Evolutionary conservation across 1,140 invertebrate genomes (phyloP).

Genomic region (Sitophilus oryzae): DNA sequence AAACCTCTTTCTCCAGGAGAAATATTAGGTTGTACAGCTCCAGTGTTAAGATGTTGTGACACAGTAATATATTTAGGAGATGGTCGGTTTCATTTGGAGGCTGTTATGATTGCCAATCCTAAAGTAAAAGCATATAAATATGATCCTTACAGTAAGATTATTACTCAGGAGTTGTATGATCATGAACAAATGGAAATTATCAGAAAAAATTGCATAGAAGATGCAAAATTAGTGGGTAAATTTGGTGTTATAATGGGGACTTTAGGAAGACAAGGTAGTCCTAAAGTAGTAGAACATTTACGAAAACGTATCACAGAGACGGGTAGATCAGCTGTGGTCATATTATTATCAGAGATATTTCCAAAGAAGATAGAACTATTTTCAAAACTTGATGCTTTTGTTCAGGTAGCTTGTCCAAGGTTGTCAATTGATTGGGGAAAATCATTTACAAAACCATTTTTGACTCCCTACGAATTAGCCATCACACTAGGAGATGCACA

Average conservation of each 20-base stretch:
- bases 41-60: conserved; percentile 70
- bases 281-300: conserved; percentile 68
- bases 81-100: conserved; percentile 97
- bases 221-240: conserved; percentile 54
- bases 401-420: conserved; percentile 91
- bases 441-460: conserved; percentile 78
- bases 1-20: conserved; percentile 97
- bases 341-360: conserved; percentile 95
- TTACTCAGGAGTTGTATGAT: conserved; percentile 90
- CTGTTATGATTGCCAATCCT: conserved; percentile 98
- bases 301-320: conserved; percentile 59
- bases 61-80: conserved; percentile 90
- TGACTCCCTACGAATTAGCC: conserved; percentile 94
- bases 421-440: conserved; percentile 98
- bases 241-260: conserved; percentile 96
- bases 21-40: conserved; percentile 90
- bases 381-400: conserved; percentile 75
- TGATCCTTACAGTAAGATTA: conserved; percentile 95
- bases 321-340: conserved; percentile 66
- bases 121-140: conserved; percentile 81
- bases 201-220: conserved; percentile 66
- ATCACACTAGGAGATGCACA: conserved; percentile 71
- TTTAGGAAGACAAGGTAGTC: conserved; percentile 88
- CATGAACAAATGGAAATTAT: conserved; percentile 74
- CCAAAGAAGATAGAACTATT: conserved; percentile 87